phyloP scores from a whole-genome alignment of 2,888 invertebrate genomes.

The Cremastobaeus sp. region DNA sequence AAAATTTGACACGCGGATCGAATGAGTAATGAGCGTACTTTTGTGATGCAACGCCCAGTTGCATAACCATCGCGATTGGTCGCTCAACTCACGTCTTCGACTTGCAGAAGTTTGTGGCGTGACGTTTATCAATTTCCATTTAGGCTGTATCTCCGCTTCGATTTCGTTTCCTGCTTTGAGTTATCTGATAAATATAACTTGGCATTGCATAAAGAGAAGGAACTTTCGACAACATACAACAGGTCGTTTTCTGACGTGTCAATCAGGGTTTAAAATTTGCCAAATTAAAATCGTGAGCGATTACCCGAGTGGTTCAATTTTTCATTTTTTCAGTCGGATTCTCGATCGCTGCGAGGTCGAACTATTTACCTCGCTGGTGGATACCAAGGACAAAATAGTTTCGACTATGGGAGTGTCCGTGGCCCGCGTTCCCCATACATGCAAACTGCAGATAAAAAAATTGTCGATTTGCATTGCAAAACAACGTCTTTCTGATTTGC shows the following conservation, averaged over 20 bases:
- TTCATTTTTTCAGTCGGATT: no score
- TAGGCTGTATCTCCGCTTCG: slow-evolving; percentile 19
- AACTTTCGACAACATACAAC: slow-evolving; percentile 24
- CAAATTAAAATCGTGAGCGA: no score
- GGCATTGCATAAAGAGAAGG: slow-evolving; percentile 22
- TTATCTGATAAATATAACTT: slow-evolving; percentile 24
- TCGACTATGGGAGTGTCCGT: no score
- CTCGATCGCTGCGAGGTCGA: no score
- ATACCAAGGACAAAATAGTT: no score
- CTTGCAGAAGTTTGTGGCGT: slow-evolving; percentile 35
- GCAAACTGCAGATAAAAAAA: no score
- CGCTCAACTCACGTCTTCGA: slow-evolving; percentile 40
- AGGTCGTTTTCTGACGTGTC: slow-evolving; percentile 29
- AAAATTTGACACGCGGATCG: slow-evolving; percentile 54
- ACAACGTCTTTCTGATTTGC: no score
- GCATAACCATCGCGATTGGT: slow-evolving; percentile 45
- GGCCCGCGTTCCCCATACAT: no score
- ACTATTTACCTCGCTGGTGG: no score
- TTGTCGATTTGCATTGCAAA: no score
- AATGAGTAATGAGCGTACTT: slow-evolving; percentile 49
- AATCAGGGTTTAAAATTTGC: slow-evolving; percentile 24
- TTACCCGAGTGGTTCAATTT: no score
- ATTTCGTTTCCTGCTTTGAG: slow-evolving; percentile 41
- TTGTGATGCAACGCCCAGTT: slow-evolving; percentile 42
- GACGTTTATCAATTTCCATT: slow-evolving; percentile 48